Conservation (phyloP, 2,797 vertebrate species). For the Cirrhinus mrigala region DNA sequence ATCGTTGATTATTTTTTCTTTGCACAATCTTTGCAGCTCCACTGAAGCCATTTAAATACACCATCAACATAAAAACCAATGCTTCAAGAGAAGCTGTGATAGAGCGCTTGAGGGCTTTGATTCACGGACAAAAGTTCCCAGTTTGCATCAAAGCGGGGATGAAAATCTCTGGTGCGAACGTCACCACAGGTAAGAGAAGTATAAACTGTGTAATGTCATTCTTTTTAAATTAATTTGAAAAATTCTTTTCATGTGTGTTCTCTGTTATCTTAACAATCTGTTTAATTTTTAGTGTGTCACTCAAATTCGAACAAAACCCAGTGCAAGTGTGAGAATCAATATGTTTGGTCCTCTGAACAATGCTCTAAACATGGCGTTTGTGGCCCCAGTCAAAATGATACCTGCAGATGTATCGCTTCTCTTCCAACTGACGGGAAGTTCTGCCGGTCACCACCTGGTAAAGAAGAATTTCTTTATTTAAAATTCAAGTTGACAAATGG, state of each 20-base stretch:
- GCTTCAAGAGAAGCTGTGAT: not conserved
- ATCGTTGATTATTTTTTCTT: fast-evolving
- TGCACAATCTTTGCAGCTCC: not conserved
- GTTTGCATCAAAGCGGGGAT: not conserved
- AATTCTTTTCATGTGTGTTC: fast-evolving
- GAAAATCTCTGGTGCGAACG: not conserved
- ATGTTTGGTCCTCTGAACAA: not conserved
- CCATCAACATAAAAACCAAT: not conserved
- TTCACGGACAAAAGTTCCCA: not conserved
- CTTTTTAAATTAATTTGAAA: not conserved
- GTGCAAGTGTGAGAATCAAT: not conserved
- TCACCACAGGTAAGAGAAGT: not conserved
- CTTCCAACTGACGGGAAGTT: no score
- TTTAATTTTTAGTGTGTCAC: not conserved
- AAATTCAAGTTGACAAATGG: not conserved
- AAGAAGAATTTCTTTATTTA: no score
- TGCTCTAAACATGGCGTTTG: not conserved
- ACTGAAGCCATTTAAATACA: not conserved
- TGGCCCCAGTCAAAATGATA: no score
- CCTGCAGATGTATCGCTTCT: no score
- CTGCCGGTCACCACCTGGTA: not conserved
- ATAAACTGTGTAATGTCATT: fast-evolving
- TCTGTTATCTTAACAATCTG: not conserved
- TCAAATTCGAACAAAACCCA: not conserved
- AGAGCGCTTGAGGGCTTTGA: not conserved